Evolutionary conservation across 2,888 invertebrate genomes (phyloP).

Genomic region (Melieria omissa): DNA sequence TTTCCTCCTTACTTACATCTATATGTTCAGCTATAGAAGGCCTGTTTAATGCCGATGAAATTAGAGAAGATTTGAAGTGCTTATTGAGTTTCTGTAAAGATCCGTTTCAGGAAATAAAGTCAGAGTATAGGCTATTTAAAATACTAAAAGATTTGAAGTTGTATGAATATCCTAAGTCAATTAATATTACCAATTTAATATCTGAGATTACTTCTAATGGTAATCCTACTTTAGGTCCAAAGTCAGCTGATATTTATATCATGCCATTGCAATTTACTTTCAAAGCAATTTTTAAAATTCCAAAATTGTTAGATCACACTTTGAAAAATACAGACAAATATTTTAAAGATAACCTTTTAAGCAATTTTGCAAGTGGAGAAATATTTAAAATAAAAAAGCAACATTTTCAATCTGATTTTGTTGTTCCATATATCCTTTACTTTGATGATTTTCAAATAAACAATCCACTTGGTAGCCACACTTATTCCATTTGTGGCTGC

Average conservation of each 20-base stretch:
- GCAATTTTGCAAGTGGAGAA: slow-evolving; percentile 30
- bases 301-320: slow-evolving; percentile 14
- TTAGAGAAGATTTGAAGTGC: slow-evolving; percentile 18
- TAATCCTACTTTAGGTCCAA: slow-evolving; percentile 29
- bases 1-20: too few relatives aligned
- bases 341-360: slow-evolving; percentile 3
- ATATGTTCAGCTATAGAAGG: too few relatives aligned
- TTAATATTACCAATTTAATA: slow-evolving; percentile 25
- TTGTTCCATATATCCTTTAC: slow-evolving; percentile 24
- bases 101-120: slow-evolving; percentile 27
- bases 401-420: slow-evolving; percentile 11
- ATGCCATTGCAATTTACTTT: slow-evolving; percentile 26
- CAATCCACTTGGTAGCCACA: slow-evolving; percentile 3
- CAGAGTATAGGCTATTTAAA: slow-evolving; percentile 32
- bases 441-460: slow-evolving; percentile 39
- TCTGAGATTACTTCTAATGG: slow-evolving; percentile 16
- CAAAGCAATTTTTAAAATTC: slow-evolving; percentile 24
- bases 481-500: slow-evolving; percentile 30
- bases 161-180: slow-evolving; percentile 27
- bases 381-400: slow-evolving; percentile 22
- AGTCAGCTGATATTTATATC: slow-evolving; percentile 14
- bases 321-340: too few relatives aligned
- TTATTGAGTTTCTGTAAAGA: slow-evolving; percentile 30
- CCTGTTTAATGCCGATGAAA: slow-evolving; percentile 14
- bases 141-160: slow-evolving; percentile 25